phyloP scores from a whole-genome alignment of 64 coral and sea anemone species.

The Dendrophyllia cribrosa region DNA sequence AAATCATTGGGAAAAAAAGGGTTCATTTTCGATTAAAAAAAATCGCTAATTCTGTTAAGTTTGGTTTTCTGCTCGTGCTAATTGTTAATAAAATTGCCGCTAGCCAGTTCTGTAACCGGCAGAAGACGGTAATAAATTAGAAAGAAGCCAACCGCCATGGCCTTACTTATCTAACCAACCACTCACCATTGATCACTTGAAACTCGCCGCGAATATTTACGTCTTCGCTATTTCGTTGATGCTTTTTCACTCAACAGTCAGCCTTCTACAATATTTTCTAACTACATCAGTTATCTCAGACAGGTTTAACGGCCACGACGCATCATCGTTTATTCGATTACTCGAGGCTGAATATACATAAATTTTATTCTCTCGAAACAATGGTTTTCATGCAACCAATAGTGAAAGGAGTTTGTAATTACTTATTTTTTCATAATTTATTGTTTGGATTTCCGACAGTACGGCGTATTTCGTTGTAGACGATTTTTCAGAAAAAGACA shows the following conservation, averaged over 20 bases:
- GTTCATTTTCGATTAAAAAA: not conserved
- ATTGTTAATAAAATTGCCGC: conserved; percentile 19
- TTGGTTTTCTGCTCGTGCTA: conserved; percentile 6
- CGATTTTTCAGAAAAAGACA: not conserved
- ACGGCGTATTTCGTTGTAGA: not conserved
- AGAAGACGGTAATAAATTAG: not conserved
- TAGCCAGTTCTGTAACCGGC: not conserved
- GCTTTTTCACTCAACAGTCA: not conserved
- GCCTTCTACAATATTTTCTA: not conserved
- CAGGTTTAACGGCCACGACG: not conserved
- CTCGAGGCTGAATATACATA: not conserved
- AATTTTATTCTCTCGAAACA: conserved; percentile 24
- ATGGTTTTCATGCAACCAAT: conserved; percentile 1
- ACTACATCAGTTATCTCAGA: not conserved
- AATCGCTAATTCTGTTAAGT: conserved; percentile 1
- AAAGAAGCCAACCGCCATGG: not conserved
- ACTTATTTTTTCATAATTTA: conserved; percentile 18
- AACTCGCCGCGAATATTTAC: too few relatives aligned
- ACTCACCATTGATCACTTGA: not conserved
- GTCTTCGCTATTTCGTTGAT: too few relatives aligned
- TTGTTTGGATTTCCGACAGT: not conserved
- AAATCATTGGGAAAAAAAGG: not conserved
- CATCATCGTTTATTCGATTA: not conserved
- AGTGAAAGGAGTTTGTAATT: not conserved
- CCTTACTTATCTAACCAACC: not conserved